Percentiles rank a stretch among this genome's conserved stretches.
These are phyloP conservation scores for Candoia aspera DNA, from an alignment of 2,113 vertebrate species.

Conservation along the genomic window DNA sequence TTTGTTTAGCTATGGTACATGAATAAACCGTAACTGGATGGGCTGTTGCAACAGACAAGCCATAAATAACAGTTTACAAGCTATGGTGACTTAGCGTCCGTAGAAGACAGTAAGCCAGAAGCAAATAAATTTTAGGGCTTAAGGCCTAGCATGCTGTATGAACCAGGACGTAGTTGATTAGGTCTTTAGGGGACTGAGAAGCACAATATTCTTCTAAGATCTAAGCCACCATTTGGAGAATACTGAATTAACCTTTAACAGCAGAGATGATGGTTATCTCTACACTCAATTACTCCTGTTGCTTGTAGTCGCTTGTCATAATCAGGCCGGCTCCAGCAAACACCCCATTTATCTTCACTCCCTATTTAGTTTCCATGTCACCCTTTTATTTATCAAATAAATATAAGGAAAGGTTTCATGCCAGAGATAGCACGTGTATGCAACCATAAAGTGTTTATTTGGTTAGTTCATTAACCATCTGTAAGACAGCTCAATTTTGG, in stretches of 20 bases:
- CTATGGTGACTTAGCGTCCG: not conserved
- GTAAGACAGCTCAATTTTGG: constrained; percentile 76
- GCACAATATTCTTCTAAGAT: not conserved
- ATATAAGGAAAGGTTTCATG: not conserved
- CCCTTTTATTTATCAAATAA: constrained; percentile 18
- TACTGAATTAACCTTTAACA: not conserved
- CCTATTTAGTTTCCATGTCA: constrained; percentile 5
- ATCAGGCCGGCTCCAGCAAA: not conserved
- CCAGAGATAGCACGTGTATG: constrained; percentile 52
- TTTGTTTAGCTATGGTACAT: not conserved
- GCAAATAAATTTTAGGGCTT: not conserved
- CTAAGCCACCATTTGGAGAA: not conserved
- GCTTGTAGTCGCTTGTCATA: not conserved
- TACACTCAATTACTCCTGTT: not conserved
- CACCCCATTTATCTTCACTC: constrained; percentile 10
- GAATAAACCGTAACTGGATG: not conserved
- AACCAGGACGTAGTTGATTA: not conserved
- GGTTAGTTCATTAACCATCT: constrained; percentile 77
- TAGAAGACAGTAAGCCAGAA: not conserved
- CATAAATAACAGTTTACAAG: not conserved
- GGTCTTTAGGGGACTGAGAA: not conserved
- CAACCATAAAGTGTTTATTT: constrained; percentile 76
- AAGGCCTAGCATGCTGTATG: not conserved
- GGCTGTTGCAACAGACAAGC: not conserved
- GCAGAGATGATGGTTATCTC: not conserved